phyloP scores from a whole-genome alignment of 1,140 invertebrate species.

The Monomorium pharaonis region DNA sequence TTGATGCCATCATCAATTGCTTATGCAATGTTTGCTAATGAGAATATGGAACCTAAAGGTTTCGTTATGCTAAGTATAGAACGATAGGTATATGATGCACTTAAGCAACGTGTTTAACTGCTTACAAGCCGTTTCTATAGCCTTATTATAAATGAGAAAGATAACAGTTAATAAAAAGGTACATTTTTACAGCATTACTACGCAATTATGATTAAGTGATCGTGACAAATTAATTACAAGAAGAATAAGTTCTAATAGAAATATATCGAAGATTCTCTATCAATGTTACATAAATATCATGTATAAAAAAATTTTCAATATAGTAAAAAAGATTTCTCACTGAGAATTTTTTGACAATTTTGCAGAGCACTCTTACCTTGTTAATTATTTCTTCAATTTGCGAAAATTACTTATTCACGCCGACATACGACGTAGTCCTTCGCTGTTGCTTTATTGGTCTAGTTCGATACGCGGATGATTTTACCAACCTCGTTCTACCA shows the following conservation, averaged over 20 bases:
- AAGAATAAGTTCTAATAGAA: background rate
- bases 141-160: background rate
- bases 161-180: background rate
- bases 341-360: background rate
- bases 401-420: background rate
- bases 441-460: conserved; percentile 28
- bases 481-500: background rate
- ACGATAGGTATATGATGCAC: conserved; percentile 24
- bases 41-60: conserved; percentile 17
- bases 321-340: background rate
- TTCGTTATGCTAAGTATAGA: background rate
- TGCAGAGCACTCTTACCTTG: background rate
- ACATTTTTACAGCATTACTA: background rate
- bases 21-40: conserved; percentile 49
- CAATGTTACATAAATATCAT: background rate
- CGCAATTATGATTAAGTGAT: no score
- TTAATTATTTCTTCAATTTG: background rate
- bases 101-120: background rate
- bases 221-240: background rate
- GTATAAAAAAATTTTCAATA: background rate
- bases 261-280: background rate
- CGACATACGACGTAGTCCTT: background rate
- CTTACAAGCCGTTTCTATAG: background rate
- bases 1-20: conserved; percentile 46
- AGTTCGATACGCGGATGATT: conserved; percentile 22